Percentiles rank a stretch among this genome's conserved stretches.
Conservation (phyloP, 2,888 invertebrate species). For the Arge pagana region DNA sequence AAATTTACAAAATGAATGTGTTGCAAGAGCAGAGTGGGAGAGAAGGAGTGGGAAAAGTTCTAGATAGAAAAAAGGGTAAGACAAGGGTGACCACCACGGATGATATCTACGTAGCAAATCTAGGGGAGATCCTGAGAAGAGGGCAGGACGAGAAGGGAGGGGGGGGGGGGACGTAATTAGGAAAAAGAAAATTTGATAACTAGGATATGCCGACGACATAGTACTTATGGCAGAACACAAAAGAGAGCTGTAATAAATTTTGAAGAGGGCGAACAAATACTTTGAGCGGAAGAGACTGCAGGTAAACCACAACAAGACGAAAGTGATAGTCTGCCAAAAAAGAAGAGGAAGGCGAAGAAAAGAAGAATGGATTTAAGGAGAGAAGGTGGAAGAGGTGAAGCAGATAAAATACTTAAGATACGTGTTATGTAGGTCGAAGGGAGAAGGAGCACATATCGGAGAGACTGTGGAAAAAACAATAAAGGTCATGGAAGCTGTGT, state of each 20-base stretch:
- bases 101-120: conserved; percentile 16
- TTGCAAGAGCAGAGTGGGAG: conserved; percentile 16
- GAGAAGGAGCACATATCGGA: neutral
- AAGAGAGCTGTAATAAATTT: conserved; percentile 17
- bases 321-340: conserved; percentile 20
- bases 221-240: conserved; percentile 18
- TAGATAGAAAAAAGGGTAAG: conserved; percentile 28
- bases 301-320: conserved; percentile 18
- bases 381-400: conserved; percentile 21
- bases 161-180: conserved; percentile 22
- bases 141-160: conserved; percentile 5
- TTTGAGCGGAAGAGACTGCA: conserved; percentile 12
- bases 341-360: conserved; percentile 11
- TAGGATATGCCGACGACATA: conserved; percentile 26
- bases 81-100: conserved; percentile 29
- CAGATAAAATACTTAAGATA: conserved; percentile 24
- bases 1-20: conserved; percentile 15
- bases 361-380: conserved; percentile 8
- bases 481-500: conserved; percentile 7
- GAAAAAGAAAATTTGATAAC: conserved; percentile 16
- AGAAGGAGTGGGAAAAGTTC: conserved; percentile 15
- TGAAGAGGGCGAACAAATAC: conserved; percentile 12
- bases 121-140: conserved; percentile 16
- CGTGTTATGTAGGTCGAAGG: neutral
- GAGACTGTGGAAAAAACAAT: conserved; percentile 15